Base-by-base conservation (phyloP, 1,140 invertebrate genomes). In the Drosophila persimilis region DNA sequence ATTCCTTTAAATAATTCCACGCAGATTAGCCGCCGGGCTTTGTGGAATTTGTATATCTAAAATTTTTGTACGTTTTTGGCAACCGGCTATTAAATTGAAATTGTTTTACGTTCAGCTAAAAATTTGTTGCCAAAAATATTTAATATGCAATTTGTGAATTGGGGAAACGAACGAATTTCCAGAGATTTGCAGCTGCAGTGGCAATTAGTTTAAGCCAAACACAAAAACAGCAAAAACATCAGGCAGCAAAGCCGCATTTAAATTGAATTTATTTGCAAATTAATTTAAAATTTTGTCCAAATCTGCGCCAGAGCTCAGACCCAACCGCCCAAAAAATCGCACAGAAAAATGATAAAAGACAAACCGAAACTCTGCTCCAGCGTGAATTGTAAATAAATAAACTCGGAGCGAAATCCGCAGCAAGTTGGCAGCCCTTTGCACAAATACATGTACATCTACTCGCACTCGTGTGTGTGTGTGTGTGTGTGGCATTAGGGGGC, bases 221-320 rank as follows among this genome's bases (percentile, higher is more conserved):
- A 35, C 52, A 56, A 20, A 39, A 55, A 51, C 54, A 51, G 51
- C 47, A 17, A 43, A 20, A 44, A 15, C 51, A 67, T 67, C 67
- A 78, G 20, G 71, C 59, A 63, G 62, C 39, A 56, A 60, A 77
- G 65, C 55, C 39, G 50, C 35, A 56, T 70, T 69, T 57, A 67
- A 86, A 85, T 86, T 86, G 64, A 70, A 74, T 77, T 86, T 62
- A 62, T 64, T 75, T 84, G 48, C 46, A 77, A 80, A 73, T 80
- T 73, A 66, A 80, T 80, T 85, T 80, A 60, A 80, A 74, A 63
- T 74, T 70, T 54, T 64, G 47, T 43, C 55, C 60, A 74, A 65
- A 75, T 71, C 67, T 58, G 47, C 15, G 35, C 29, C 41, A 53
- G n/a, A 63, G 31, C 8, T 6, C 29, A 9, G 29, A 8, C 31